Percentiles rank a stretch among this genome's conserved stretches.
These are phyloP conservation scores for Fregetta grallaria DNA, from an alignment of 2,113 vertebrate species.

Conservation along the genomic window DNA sequence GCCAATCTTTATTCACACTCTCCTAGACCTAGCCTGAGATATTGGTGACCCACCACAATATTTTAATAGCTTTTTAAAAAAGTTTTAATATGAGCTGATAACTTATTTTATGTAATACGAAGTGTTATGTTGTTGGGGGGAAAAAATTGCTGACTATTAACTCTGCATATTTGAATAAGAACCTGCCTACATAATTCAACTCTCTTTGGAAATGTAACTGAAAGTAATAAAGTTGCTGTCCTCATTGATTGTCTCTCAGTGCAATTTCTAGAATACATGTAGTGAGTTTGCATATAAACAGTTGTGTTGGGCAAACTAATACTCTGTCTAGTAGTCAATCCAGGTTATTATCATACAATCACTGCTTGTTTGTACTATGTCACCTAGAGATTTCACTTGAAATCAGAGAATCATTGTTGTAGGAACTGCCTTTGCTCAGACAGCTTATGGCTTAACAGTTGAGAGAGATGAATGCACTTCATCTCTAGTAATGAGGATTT, in stretches of 20 bases:
- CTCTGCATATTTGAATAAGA: neutral
- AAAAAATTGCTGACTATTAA: neutral
- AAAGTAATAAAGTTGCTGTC: neutral
- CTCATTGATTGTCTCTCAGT: neutral
- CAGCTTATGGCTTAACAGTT: conserved; percentile 9
- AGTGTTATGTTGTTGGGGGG: neutral
- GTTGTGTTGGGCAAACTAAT: neutral
- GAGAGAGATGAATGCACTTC: conserved; percentile 45
- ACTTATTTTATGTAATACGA: neutral
- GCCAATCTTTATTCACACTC: neutral
- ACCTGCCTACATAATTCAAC: neutral
- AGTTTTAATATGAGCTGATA: neutral
- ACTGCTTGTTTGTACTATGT: conserved; percentile 11
- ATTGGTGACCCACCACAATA: neutral
- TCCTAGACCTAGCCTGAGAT: neutral
- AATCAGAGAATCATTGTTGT: neutral
- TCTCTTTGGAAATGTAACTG: neutral
- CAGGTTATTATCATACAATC: conserved; percentile 1
- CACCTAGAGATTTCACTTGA: conserved; percentile 21
- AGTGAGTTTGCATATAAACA: neutral
- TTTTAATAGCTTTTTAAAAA: neutral
- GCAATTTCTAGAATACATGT: neutral
- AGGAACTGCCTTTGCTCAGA: neutral
- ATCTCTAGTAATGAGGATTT: conserved; percentile 53
- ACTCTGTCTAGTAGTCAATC: neutral